A percentile compares a stretch with the other conserved stretches of the same genome.
Conservation (phyloP, 1,140 invertebrate genomes). For the Lepidurus packardi region DNA sequence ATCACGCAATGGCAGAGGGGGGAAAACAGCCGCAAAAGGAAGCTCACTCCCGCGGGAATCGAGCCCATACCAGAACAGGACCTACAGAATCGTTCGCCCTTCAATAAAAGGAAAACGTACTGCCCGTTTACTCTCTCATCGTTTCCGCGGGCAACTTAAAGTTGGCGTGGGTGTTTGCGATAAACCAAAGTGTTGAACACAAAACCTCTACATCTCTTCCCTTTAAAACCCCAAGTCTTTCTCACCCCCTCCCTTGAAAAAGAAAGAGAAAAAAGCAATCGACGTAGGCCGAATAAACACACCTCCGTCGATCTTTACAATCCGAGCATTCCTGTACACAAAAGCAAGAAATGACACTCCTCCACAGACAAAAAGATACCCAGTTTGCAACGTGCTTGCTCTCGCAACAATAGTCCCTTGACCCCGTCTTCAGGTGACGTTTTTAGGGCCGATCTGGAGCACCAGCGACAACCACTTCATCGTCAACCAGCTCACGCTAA, state of each 20-base stretch:
- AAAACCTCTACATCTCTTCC: neutral
- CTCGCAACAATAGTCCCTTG: constrained; percentile 3
- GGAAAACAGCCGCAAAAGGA: neutral
- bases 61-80: neutral
- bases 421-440: constrained; percentile 12
- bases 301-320: neutral
- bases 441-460: constrained; percentile 4
- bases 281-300: neutral
- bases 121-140: neutral
- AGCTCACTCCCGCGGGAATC: neutral
- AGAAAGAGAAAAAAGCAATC: neutral
- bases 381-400: neutral
- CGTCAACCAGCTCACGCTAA: neutral
- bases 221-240: neutral
- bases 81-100: neutral
- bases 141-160: neutral
- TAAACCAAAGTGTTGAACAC: neutral
- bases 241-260: neutral
- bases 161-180: neutral
- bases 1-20: neutral
- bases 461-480: constrained; percentile 17
- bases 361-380: neutral
- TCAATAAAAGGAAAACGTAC: neutral
- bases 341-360: neutral
- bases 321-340: neutral